phyloP scores from a whole-genome alignment of 2,797 vertebrate genomes.

The Scyliorhinus canicula region DNA sequence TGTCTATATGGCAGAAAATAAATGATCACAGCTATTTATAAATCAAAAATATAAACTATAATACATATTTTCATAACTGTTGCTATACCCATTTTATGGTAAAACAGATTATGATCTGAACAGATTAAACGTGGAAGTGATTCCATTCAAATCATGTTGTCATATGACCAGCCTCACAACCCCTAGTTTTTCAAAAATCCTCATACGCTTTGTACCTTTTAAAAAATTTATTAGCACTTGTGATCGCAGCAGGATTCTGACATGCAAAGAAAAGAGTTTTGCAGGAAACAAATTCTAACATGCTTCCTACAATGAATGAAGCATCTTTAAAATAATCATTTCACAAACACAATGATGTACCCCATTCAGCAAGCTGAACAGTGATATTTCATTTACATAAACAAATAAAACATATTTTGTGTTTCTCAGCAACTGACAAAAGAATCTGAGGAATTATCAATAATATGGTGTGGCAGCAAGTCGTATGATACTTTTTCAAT shows the following conservation, averaged over 20 bases:
- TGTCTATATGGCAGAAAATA: background rate
- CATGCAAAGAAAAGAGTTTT: background rate
- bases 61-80: background rate
- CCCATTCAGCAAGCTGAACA: background rate
- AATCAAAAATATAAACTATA: background rate
- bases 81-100: background rate
- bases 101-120: background rate
- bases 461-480: slow-evolving; percentile 41
- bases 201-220: background rate
- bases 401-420: background rate
- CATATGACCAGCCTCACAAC: background rate
- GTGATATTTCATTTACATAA: background rate
- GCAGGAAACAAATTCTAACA: background rate
- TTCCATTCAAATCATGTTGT: background rate
- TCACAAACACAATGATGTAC: background rate
- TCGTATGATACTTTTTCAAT: slow-evolving; percentile 26
- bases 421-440: slow-evolving; percentile 37
- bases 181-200: background rate
- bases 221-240: background rate
- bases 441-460: slow-evolving; percentile 39
- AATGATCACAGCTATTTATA: background rate
- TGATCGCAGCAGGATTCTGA: background rate
- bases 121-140: background rate
- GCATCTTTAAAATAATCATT: background rate
- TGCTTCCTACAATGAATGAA: background rate